Percentiles rank a stretch among this genome's conserved stretches.
Evolutionary conservation across 1,140 invertebrate species (phyloP).

Genomic region (Pseudobourletiella spinata): DNA sequence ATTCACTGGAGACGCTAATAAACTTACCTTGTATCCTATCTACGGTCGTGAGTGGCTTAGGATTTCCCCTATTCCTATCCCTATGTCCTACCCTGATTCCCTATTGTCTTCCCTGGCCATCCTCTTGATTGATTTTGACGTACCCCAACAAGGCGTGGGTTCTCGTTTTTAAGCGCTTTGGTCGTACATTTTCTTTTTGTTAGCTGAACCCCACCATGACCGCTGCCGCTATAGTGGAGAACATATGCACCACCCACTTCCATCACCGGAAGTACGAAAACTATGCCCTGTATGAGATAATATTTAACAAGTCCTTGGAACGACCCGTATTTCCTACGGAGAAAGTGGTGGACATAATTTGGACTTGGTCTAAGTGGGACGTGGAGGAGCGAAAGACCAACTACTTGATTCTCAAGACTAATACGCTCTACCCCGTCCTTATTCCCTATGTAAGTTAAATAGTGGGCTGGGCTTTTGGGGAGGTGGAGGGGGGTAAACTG

Average conservation of each 20-base stretch:
- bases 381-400: conserved; percentile 67
- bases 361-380: conserved; percentile 76
- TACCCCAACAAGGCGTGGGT: too few species aligned
- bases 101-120: too few species aligned
- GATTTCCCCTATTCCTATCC: too few species aligned
- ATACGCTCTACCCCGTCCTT: conserved; percentile 47
- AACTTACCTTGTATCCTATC: too few species aligned
- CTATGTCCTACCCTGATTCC: too few species aligned
- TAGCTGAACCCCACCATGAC: background rate
- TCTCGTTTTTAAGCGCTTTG: too few species aligned
- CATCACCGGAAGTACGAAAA: conserved; percentile 41
- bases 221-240: background rate
- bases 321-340: conserved; percentile 69
- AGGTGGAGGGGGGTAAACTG: too few species aligned
- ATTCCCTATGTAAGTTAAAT: conserved; percentile 45
- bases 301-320: conserved; percentile 58
- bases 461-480: background rate
- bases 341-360: conserved; percentile 56
- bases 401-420: conserved; percentile 57
- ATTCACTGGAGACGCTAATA: conserved; percentile 6
- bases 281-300: conserved; percentile 62
- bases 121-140: too few species aligned
- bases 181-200: too few species aligned
- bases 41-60: too few species aligned
- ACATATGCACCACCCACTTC: background rate